These are phyloP conservation scores for Hirtodrosophila confusa DNA, from an alignment of 2,888 invertebrate species.

Conservation along the genomic window DNA sequence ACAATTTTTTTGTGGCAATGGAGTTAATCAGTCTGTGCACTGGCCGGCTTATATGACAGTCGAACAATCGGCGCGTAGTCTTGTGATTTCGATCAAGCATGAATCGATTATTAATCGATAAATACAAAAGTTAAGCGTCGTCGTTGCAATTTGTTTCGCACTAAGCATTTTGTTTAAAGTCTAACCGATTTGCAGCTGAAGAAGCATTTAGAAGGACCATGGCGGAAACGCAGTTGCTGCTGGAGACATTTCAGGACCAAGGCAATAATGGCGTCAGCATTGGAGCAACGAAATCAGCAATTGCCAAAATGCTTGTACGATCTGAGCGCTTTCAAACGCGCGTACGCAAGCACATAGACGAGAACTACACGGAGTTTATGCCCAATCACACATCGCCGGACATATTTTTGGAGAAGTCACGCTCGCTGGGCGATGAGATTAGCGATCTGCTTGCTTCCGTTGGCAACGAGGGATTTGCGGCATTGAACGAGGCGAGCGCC, in stretches of 20 bases:
- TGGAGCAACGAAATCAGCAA: slow-evolving; percentile 76
- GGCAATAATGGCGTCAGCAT: slow-evolving; percentile 28
- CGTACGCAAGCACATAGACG: slow-evolving; percentile 81
- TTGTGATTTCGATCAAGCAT: neutral
- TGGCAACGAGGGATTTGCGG: slow-evolving; percentile 87
- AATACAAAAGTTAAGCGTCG: slow-evolving; percentile 35
- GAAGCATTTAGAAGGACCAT: slow-evolving; percentile 4
- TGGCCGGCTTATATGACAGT: too few species aligned
- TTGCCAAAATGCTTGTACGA: slow-evolving; percentile 78
- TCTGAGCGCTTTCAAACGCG: slow-evolving; percentile 81
- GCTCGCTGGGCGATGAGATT: slow-evolving; percentile 75
- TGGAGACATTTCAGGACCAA: slow-evolving; percentile 38
- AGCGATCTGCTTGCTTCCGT: slow-evolving; percentile 83
- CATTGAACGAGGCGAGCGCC: slow-evolving; percentile 86
- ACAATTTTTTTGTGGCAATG: too few species aligned
- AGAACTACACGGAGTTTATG: slow-evolving; percentile 82
- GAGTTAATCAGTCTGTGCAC: too few species aligned
- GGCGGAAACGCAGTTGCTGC: slow-evolving; percentile 29
- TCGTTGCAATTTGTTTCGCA: slow-evolving; percentile 50
- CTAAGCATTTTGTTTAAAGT: slow-evolving; percentile 1
- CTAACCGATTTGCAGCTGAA: neutral
- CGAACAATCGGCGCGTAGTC: neutral
- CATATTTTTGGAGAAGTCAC: slow-evolving; percentile 79
- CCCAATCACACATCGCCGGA: slow-evolving; percentile 81
- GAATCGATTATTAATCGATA: slow-evolving; percentile 34